Percentiles rank a stretch among this genome's conserved stretches.
phyloP scores from a whole-genome alignment of 1,140 invertebrate genomes.

The Linepithema humile region DNA sequence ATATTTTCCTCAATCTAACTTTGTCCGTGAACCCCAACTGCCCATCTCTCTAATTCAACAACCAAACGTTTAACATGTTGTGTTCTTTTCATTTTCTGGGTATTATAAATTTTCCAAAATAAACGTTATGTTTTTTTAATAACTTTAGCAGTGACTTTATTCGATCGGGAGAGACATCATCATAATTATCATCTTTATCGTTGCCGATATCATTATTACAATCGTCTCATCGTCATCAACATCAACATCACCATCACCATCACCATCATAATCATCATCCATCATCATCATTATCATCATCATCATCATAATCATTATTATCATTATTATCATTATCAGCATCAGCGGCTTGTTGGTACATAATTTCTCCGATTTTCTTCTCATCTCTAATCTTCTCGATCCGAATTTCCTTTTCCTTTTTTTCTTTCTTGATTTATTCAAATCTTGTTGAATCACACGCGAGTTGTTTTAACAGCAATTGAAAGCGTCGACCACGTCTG shows the following conservation, averaged over 20 bases:
- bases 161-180: slow-evolving; percentile 32
- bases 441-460: background rate
- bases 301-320: background rate
- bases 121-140: slow-evolving; percentile 46
- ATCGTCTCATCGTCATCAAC: background rate
- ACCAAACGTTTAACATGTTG: slow-evolving; percentile 34
- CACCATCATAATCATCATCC: background rate
- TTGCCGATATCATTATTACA: background rate
- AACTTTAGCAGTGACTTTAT: slow-evolving; percentile 32
- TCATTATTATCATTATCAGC: background rate
- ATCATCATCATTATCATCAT: slow-evolving; percentile 4
- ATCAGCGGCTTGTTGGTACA: background rate
- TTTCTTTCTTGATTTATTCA: background rate
- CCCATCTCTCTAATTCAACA: background rate
- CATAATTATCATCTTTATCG: background rate
- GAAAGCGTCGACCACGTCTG: background rate
- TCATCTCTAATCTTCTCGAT: background rate
- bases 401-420: background rate
- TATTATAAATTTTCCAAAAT: slow-evolving; percentile 61
- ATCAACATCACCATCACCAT: background rate
- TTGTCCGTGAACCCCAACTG: background rate
- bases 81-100: slow-evolving; percentile 37
- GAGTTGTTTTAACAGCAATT: background rate
- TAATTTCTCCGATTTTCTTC: background rate
- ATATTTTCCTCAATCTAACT: slow-evolving; percentile 6